Evolutionary conservation across 2,113 vertebrate species (phyloP).

Genomic region (Uria aalge): DNA sequence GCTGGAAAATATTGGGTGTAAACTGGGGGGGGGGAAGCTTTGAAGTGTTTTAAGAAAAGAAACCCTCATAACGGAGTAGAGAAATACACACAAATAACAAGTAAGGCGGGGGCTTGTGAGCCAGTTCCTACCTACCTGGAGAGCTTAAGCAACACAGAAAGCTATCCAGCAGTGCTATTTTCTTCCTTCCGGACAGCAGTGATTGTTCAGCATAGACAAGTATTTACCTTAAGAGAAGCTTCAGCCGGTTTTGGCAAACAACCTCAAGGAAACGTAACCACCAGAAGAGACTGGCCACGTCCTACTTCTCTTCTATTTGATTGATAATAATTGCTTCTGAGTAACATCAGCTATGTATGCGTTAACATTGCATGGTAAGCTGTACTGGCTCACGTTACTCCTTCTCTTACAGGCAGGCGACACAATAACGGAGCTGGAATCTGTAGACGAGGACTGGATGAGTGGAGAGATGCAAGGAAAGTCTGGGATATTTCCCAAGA

Average conservation of each 20-base stretch:
- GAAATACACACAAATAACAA: not conserved
- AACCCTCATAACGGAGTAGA: not conserved
- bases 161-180: not conserved
- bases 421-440: slow-evolving; percentile 79
- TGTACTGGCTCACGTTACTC: not conserved
- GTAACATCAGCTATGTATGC: not conserved
- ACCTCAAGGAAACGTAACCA: not conserved
- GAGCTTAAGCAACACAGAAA: not conserved
- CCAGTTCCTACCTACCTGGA: not conserved
- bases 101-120: not conserved
- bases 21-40: not conserved
- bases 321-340: not conserved
- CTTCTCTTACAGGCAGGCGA: slow-evolving; percentile 83
- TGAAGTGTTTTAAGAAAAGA: not conserved
- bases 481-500: slow-evolving; percentile 88
- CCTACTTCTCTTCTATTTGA: not conserved
- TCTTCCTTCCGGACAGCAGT: not conserved
- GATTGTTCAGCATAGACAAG: not conserved
- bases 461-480: slow-evolving; percentile 82
- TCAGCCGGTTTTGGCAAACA: not conserved
- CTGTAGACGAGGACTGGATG: slow-evolving; percentile 88
- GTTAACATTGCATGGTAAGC: not conserved
- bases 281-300: not conserved
- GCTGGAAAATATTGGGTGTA: not conserved
- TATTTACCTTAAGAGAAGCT: not conserved